A percentile compares a stretch with the other conserved stretches of the same genome.
Evolutionary conservation across 1,140 invertebrate species (phyloP).

Genomic region (Metopolophium dirhodum): DNA sequence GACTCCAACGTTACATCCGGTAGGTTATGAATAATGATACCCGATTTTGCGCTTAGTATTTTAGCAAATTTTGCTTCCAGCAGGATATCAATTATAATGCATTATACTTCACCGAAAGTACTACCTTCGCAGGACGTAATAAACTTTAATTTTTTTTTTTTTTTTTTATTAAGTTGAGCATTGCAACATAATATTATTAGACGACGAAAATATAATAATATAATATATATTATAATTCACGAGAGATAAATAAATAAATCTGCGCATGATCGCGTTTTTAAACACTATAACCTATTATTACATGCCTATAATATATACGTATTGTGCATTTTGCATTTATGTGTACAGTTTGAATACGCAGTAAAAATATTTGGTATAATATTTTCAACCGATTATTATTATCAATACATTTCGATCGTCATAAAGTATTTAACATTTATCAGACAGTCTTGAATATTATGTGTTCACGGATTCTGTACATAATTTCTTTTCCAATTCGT

Average conservation of each 20-base stretch:
- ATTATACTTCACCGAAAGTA: no score
- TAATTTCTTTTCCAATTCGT: not conserved
- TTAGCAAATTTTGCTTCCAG: not conserved
- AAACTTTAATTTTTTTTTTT: not conserved
- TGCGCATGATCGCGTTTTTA: not conserved
- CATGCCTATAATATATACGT: not conserved
- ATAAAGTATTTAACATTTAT: slow-evolving; percentile 20
- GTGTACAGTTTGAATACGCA: not conserved
- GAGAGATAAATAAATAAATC: not conserved
- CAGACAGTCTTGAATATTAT: not conserved
- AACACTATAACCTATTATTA: not conserved
- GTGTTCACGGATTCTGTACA: not conserved
- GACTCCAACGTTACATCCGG: not conserved
- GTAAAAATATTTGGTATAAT: not conserved
- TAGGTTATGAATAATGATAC: not conserved
- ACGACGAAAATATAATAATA: not conserved
- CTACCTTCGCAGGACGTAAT: not conserved
- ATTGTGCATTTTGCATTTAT: not conserved
- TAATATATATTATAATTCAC: not conserved
- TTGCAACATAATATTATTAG: not conserved
- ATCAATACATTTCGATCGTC: not conserved
- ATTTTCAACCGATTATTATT: not conserved
- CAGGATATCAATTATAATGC: not conserved
- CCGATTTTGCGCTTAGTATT: not conserved
- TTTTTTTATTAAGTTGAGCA: not conserved